Conservation (phyloP, 2,888 invertebrate species). For the Eustalomyia histrio region DNA sequence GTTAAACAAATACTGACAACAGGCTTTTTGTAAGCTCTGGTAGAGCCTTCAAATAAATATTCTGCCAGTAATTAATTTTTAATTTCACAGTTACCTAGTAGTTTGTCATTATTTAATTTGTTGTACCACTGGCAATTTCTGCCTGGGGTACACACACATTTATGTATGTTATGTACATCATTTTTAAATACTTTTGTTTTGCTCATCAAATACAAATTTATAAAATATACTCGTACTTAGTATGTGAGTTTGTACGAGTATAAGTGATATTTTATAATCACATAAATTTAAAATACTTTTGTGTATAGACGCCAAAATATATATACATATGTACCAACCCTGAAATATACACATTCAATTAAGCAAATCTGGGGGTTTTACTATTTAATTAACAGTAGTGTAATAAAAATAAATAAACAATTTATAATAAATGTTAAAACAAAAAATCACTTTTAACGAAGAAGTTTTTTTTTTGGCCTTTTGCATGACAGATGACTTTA, state of each 20-base stretch:
- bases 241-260: neutral
- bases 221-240: neutral
- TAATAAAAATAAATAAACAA: constrained; percentile 6
- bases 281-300: constrained; percentile 42
- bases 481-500: no score
- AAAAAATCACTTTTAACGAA: neutral
- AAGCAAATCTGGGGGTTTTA: constrained; percentile 25
- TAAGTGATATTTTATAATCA: no score
- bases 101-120: no score
- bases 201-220: neutral
- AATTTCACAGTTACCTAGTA: no score
- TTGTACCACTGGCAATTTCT: no score
- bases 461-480: neutral
- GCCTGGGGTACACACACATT: no score
- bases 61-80: no score
- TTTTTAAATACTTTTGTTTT: neutral
- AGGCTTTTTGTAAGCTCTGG: no score
- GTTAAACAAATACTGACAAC: no score
- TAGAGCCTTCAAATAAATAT: no score
- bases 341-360: constrained; percentile 28
- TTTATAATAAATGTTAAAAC: neutral
- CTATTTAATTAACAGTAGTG: constrained; percentile 48
- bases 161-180: neutral
- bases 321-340: neutral
- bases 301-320: constrained; percentile 46